Conservation (phyloP, 2,888 invertebrate genomes). For the Colostygia pectinataria region DNA sequence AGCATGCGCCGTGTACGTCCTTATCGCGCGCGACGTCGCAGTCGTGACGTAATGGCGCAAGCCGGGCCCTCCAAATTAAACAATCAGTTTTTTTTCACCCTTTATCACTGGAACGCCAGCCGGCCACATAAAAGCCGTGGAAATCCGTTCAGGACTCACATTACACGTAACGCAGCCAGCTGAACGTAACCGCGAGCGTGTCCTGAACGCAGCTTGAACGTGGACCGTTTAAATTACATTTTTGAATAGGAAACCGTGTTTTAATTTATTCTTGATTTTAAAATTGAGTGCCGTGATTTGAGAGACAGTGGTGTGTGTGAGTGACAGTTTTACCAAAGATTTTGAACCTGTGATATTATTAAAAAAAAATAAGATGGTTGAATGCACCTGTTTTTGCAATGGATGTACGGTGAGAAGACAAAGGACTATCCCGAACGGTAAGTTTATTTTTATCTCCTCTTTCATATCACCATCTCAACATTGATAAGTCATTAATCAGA, state of each 20-base stretch:
- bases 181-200: constrained; percentile 67
- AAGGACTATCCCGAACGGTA: constrained; percentile 55
- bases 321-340: constrained; percentile 45
- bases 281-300: constrained; percentile 51
- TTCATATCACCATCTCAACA: background rate
- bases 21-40: constrained; percentile 64
- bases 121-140: constrained; percentile 76
- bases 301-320: constrained; percentile 33
- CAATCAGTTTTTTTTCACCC: constrained; percentile 80
- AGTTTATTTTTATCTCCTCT: constrained; percentile 38
- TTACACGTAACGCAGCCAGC: constrained; percentile 73
- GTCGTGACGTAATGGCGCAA: constrained; percentile 68
- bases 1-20: constrained; percentile 69
- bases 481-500: constrained; percentile 3
- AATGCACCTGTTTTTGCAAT: constrained; percentile 57
- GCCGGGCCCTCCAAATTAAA: constrained; percentile 71
- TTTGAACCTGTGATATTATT: constrained; percentile 66
- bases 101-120: constrained; percentile 75
- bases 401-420: constrained; percentile 56
- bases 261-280: constrained; percentile 15
- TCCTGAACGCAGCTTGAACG: constrained; percentile 53
- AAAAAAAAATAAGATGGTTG: constrained; percentile 52
- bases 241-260: constrained; percentile 36
- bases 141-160: constrained; percentile 79
- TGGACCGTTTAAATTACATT: constrained; percentile 41